A percentile compares a stretch with the other conserved stretches of the same genome.
Conservation (phyloP, 2,113 vertebrate species). For the Ammodytes dubius region DNA sequence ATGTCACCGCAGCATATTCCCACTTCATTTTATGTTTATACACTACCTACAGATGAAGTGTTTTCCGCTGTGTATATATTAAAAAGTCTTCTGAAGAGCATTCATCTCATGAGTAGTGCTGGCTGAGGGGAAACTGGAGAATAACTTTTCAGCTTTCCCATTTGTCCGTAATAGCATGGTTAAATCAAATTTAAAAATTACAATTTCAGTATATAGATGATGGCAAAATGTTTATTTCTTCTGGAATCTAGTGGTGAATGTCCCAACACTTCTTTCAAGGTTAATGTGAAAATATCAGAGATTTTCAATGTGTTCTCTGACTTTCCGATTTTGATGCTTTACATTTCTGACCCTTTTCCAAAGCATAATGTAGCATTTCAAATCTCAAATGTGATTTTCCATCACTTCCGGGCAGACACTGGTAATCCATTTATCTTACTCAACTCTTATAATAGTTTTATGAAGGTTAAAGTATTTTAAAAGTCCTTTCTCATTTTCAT, state of each 20-base stretch:
- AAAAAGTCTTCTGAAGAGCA: neutral
- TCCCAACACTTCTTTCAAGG: neutral
- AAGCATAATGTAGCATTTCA: neutral
- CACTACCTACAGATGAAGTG: neutral
- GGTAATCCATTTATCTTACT: neutral
- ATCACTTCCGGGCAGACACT: neutral
- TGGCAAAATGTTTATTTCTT: slow-evolving; percentile 10
- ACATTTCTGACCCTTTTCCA: neutral
- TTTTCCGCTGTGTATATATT: neutral
- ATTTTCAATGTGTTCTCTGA: no score
- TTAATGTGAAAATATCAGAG: neutral
- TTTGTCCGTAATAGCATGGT: neutral
- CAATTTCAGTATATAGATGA: neutral
- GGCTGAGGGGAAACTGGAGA: neutral
- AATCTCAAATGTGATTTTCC: neutral
- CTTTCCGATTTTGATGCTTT: no score
- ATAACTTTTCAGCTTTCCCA: neutral
- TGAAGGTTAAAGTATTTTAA: neutral
- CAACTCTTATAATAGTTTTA: neutral
- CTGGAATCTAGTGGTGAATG: neutral
- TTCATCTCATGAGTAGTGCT: neutral
- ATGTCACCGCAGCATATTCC: neutral
- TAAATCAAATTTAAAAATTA: slow-evolving; percentile 18
- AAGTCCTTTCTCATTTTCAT: neutral
- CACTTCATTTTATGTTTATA: neutral